Conservation (phyloP, 2,888 invertebrate genomes). For the Meiosimyza decipiens region DNA sequence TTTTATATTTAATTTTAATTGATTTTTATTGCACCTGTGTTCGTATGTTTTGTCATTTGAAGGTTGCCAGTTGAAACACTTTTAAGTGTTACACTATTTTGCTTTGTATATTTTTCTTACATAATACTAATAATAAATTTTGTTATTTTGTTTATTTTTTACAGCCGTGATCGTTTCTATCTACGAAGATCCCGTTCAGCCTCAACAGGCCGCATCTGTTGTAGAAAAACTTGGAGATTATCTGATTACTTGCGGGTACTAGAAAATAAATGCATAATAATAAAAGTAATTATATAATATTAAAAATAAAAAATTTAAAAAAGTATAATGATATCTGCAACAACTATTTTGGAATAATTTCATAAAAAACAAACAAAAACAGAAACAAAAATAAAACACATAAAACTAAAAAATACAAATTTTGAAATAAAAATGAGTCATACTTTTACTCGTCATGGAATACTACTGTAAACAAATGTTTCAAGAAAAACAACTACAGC, state of each 20-base stretch:
- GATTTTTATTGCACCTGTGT: constrained; percentile 13
- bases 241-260: constrained; percentile 96
- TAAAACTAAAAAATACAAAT: constrained; percentile 46
- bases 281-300: constrained; percentile 54
- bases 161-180: constrained; percentile 92
- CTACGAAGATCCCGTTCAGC: constrained; percentile 96
- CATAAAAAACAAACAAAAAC: constrained; percentile 53
- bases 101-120: constrained; percentile 22
- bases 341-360: constrained; percentile 59
- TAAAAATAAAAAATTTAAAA: constrained; percentile 46
- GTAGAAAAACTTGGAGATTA: constrained; percentile 98
- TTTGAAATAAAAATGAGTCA: constrained; percentile 13
- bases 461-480: constrained; percentile 10
- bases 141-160: constrained; percentile 64
- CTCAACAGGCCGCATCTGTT: constrained; percentile 95
- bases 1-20: constrained; percentile 25
- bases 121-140: constrained; percentile 32
- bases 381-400: constrained; percentile 41
- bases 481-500: constrained; percentile 1
- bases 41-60: constrained; percentile 19
- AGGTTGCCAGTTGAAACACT: constrained; percentile 23
- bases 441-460: background rate
- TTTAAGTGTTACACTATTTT: constrained; percentile 25
- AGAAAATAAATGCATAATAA: constrained; percentile 69
- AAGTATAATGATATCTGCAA: constrained; percentile 54